phyloP scores from a whole-genome alignment of 2,797 vertebrate species.

The Hephaestus fuliginosus region DNA sequence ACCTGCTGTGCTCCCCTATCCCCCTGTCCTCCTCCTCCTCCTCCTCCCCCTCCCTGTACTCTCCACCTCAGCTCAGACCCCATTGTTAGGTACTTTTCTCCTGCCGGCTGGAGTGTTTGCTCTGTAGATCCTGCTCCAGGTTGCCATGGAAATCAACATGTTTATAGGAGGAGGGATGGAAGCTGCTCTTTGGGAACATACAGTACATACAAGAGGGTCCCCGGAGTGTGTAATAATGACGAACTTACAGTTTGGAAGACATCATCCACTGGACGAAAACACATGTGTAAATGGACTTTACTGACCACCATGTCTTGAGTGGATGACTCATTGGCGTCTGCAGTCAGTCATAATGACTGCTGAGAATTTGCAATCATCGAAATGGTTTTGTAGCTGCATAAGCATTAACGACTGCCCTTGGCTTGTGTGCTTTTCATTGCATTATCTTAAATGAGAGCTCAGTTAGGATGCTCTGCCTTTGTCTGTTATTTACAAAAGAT shows the following conservation, averaged over 20 bases:
- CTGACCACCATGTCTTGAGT: neutral
- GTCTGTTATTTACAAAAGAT: neutral
- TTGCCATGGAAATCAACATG: slow-evolving; percentile 82
- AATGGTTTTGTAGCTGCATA: slow-evolving; percentile 7
- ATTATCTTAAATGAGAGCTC: slow-evolving; percentile 2
- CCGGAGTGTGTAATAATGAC: slow-evolving; percentile 19
- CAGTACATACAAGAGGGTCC: slow-evolving; percentile 10
- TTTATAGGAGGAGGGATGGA: slow-evolving; percentile 71
- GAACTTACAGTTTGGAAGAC: slow-evolving; percentile 11
- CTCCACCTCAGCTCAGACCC: slow-evolving; percentile 48
- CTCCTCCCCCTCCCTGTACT: slow-evolving; percentile 9
- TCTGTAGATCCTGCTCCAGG: slow-evolving; percentile 70
- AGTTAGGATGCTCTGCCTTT: neutral
- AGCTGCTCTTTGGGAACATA: slow-evolving; percentile 32
- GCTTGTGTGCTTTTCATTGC: neutral
- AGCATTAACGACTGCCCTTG: neutral
- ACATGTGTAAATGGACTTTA: neutral
- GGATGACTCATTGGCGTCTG: neutral
- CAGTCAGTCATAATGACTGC: slow-evolving; percentile 5
- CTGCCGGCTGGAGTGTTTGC: slow-evolving; percentile 78
- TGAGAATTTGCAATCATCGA: slow-evolving; percentile 19
- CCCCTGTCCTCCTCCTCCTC: neutral
- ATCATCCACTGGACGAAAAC: slow-evolving; percentile 16
- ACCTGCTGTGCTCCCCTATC: slow-evolving; percentile 35
- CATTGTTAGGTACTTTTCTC: slow-evolving; percentile 62